A percentile compares a stretch with the other conserved stretches of the same genome.
Evolutionary conservation across 2,797 vertebrate genomes (phyloP).

Genomic region (Diplodus sargus): DNA sequence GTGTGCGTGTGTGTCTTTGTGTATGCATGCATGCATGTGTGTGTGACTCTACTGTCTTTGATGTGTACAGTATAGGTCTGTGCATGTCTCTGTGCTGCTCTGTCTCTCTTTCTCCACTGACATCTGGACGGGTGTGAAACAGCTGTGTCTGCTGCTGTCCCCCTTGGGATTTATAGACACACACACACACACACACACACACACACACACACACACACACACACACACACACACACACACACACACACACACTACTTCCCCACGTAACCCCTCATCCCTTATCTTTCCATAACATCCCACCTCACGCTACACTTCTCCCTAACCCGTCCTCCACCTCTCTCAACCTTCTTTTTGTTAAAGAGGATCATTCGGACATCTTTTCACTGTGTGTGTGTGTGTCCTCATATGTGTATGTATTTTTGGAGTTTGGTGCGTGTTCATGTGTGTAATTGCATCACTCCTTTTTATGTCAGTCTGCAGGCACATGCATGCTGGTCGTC

Average conservation of each 20-base stretch:
- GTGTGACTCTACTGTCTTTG: constrained; percentile 51
- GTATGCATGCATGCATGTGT: constrained; percentile 1
- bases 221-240: constrained; percentile 28
- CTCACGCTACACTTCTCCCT: constrained; percentile 16
- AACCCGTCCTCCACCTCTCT: constrained; percentile 7
- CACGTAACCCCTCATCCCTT: constrained; percentile 55
- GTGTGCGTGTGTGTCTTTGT: constrained; percentile 16
- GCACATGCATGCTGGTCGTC: constrained; percentile 39
- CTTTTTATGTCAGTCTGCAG: constrained; percentile 11
- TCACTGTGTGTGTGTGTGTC: too few species aligned
- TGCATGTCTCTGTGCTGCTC: constrained; percentile 58
- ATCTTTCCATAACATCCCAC: constrained; percentile 51
- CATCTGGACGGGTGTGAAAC: constrained; percentile 80
- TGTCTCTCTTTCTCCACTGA: constrained; percentile 51
- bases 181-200: constrained; percentile 28
- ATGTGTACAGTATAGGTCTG: constrained; percentile 72
- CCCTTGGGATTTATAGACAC: constrained; percentile 69
- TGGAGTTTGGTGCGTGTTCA: background rate
- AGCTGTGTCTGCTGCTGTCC: constrained; percentile 74
- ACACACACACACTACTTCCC: constrained; percentile 39
- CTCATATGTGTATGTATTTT: background rate
- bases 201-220: constrained; percentile 29
- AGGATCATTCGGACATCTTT: constrained; percentile 1
- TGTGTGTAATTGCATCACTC: constrained; percentile 3
- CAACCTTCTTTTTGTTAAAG: background rate